Evolutionary conservation across 53 echinoderm and acorn worm species (phyloP), one percentile per base, ranked within the genome.

Genomic region (Astropecten irregularis): DNA sequence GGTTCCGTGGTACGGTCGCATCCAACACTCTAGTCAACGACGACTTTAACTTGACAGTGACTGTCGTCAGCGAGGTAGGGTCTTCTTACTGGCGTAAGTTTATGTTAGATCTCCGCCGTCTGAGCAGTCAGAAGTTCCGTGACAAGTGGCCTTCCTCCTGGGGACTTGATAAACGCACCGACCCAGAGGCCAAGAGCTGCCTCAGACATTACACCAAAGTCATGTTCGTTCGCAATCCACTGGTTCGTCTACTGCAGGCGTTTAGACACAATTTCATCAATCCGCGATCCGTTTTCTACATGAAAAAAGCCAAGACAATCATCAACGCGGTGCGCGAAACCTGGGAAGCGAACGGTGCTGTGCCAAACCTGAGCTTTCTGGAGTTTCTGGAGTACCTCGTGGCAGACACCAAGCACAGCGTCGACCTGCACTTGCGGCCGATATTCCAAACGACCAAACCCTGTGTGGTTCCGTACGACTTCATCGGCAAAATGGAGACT

Each of bases 401-500:
- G 0, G 10, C 4, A 27, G 23, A 11, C 26, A 26, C 10, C 2
- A 2, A 2, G 9, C 16, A 27, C 20, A n/a, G 8, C 3, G 26
- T 2, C 14, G 40, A 83, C 38, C 7, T 13, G 8, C 69, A 68
- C 39, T 83, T 49, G 68, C 6, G n/a, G 21, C 66, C 7, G 26
- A 37, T 67, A 54, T 54, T 54, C 40, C 14, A 39, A 21, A 4
- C 37, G 19, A 53, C 25, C 40, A 50, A 54, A 15, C 83, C 83
- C 3, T 83, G 83, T 36, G 23, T 51, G 22, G 18, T 83, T 38
- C 67, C 53, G 3, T 83, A 83, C 68, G 69, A 83, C 54, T 44
- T 83, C 76, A 76, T 76, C 56, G 76, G 76, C 27, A 76, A 76
- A 40, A 40, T 76, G 22, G 76, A 76, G 28, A 83, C 83, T 36